Conservation (phyloP, 2,797 vertebrate species). For the Numenius phaeopus region DNA sequence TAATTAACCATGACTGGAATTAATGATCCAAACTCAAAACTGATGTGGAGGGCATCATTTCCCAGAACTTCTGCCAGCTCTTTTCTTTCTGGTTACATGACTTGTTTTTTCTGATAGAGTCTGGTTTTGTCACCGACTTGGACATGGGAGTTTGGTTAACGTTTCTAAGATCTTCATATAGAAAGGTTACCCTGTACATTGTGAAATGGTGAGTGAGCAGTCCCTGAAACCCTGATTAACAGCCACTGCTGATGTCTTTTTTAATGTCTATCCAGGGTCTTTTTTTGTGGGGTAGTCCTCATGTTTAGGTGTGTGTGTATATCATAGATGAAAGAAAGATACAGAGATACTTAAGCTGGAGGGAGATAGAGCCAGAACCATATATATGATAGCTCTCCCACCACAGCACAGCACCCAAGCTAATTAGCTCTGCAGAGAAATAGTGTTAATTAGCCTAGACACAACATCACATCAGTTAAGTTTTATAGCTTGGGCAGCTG, state of each 20-base stretch:
- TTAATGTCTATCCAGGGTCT: background rate
- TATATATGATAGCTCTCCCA: background rate
- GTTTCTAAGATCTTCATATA: background rate
- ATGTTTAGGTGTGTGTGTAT: background rate
- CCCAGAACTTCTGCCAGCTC: background rate
- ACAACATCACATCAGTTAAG: background rate
- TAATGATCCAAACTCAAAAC: background rate
- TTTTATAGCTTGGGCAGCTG: background rate
- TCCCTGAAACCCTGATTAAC: background rate
- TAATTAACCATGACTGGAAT: background rate
- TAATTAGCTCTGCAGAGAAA: background rate
- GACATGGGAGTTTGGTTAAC: rapidly evolving
- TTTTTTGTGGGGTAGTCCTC: background rate
- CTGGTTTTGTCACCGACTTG: background rate
- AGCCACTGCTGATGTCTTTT: background rate
- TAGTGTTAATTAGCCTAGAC: background rate
- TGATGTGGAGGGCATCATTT: background rate
- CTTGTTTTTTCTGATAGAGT: background rate
- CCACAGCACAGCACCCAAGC: background rate
- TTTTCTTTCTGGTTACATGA: background rate
- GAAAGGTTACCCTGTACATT: background rate
- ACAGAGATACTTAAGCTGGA: background rate
- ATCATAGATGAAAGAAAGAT: background rate
- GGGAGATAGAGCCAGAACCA: background rate
- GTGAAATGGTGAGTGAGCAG: background rate